phyloP scores from a whole-genome alignment of 2,888 invertebrate species.

The Panopea generosa region DNA sequence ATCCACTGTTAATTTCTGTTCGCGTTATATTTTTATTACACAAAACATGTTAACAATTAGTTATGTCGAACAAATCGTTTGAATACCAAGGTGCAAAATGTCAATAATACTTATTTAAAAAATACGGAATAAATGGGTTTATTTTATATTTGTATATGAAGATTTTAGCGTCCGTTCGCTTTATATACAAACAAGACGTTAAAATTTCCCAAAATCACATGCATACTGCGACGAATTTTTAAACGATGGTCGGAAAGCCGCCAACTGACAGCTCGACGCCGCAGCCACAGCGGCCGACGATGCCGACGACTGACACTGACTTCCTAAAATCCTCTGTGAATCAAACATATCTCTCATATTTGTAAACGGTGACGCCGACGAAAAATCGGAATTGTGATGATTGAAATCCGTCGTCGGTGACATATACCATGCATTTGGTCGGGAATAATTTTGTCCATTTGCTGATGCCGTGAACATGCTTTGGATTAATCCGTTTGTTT shows the following conservation, averaged over 20 bases:
- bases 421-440: slow-evolving; percentile 79
- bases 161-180: no score
- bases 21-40: no score
- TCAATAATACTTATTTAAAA: no score
- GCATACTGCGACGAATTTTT: slow-evolving; percentile 76
- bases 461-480: slow-evolving; percentile 77
- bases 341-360: slow-evolving; percentile 76
- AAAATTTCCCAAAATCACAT: slow-evolving; percentile 77
- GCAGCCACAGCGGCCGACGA: slow-evolving; percentile 64
- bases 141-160: no score
- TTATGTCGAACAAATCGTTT: no score
- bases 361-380: slow-evolving; percentile 68
- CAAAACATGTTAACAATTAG: no score
- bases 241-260: slow-evolving; percentile 79
- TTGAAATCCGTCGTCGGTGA: slow-evolving; percentile 69
- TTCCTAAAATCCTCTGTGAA: slow-evolving; percentile 72
- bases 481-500: slow-evolving; percentile 73
- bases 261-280: slow-evolving; percentile 79
- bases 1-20: no score
- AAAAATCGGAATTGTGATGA: slow-evolving; percentile 71
- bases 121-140: no score
- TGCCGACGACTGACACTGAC: slow-evolving; percentile 63
- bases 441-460: slow-evolving; percentile 68
- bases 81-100: no score
- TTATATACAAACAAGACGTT: no score